Evolutionary conservation across 2,888 invertebrate species (phyloP).

Genomic region (Caenorhabditis parvicauda): DNA sequence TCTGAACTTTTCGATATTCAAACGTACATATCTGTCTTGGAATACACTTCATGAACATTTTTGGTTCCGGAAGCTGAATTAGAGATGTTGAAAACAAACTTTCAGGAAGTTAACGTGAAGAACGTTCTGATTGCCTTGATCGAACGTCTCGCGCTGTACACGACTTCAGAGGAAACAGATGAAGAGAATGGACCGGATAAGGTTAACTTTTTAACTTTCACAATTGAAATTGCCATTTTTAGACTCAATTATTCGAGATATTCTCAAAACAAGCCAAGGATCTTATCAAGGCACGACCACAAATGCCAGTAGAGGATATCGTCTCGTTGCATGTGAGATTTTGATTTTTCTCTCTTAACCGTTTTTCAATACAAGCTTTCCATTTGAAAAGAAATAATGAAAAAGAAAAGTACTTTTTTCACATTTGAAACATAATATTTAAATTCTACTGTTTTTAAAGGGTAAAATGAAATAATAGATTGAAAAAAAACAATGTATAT

Average conservation of each 20-base stretch:
- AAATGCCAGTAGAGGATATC: conserved; percentile 93
- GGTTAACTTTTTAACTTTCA: no score
- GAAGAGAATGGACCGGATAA: conserved; percentile 76
- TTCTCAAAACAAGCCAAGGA: conserved; percentile 93
- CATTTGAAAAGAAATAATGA: no score
- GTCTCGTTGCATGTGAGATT: conserved; percentile 83
- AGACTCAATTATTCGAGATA: conserved; percentile 89
- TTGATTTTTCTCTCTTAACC: not conserved
- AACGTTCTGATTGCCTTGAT: conserved; percentile 95
- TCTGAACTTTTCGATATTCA: not conserved
- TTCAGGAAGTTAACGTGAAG: conserved; percentile 68
- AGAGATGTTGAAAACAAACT: not conserved
- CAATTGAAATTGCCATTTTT: not conserved
- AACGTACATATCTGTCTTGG: not conserved
- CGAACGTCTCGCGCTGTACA: conserved; percentile 68
- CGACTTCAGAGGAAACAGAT: conserved; percentile 64
- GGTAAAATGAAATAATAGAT: no score
- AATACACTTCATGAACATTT: not conserved
- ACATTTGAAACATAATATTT: no score
- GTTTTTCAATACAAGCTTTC: not conserved
- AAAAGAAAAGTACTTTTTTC: not conserved
- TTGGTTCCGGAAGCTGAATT: no score
- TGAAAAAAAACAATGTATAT: no score
- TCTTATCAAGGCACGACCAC: conserved; percentile 76
- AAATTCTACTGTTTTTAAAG: no score